Evolutionary conservation across 2,113 vertebrate genomes (phyloP).

Genomic region (Pollachius pollachius): DNA sequence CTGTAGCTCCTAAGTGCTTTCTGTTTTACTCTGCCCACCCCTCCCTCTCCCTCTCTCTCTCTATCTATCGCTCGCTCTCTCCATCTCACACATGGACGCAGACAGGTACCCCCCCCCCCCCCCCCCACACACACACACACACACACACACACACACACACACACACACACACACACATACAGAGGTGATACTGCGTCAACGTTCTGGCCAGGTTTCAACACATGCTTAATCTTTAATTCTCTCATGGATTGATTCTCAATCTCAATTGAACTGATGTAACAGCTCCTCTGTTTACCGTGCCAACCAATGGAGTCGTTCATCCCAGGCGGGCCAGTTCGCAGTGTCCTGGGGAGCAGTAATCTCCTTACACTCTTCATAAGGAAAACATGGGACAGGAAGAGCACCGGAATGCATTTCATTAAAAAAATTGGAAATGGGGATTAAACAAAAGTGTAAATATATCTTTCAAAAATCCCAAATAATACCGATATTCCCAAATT

Average conservation of each 20-base stretch:
- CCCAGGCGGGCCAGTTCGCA: constrained; percentile 5
- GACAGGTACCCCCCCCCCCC: not conserved
- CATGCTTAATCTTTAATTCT: constrained; percentile 37
- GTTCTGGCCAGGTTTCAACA: constrained; percentile 15
- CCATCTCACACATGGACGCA: too few relatives aligned
- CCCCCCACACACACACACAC: constrained; percentile 1
- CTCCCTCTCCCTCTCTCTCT: not conserved
- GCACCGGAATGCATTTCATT: too few relatives aligned
- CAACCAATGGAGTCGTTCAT: constrained; percentile 35
- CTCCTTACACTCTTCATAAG: too few relatives aligned
- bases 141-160: constrained; percentile 22
- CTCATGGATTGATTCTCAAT: constrained; percentile 8
- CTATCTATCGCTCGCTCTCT: too few relatives aligned
- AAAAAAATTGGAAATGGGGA: too few relatives aligned
- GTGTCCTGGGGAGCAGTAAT: constrained; percentile 16
- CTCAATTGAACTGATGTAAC: constrained; percentile 28
- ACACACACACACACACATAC: constrained; percentile 23
- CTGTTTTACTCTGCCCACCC: not conserved
- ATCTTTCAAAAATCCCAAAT: too few relatives aligned
- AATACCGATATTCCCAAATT: too few relatives aligned
- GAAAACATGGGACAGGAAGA: too few relatives aligned
- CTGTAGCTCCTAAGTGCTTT: constrained; percentile 22
- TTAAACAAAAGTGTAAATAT: too few relatives aligned
- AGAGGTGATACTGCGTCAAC: constrained; percentile 43
- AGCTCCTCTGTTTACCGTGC: not conserved